A percentile compares a stretch with the other conserved stretches of the same genome.
phyloP scores from a whole-genome alignment of 53 echinoderm and acorn worm genomes.

The Stichopus horrens region DNA sequence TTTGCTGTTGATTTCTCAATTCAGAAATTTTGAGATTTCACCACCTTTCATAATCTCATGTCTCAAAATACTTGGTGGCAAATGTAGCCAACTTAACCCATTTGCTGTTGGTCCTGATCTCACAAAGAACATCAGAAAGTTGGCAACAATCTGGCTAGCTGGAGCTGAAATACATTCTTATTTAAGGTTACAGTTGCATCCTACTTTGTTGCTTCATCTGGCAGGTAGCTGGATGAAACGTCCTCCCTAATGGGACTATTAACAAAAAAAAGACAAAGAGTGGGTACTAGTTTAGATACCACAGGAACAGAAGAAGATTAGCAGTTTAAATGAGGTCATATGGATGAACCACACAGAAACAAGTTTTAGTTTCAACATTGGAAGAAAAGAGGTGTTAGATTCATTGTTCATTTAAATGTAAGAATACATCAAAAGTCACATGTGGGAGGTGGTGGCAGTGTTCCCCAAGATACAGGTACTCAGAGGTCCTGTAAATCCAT shows the following conservation, averaged over 20 bases:
- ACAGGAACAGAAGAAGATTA: neutral
- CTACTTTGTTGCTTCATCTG: neutral
- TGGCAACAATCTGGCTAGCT: too few relatives aligned
- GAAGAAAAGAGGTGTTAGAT: conserved; percentile 18
- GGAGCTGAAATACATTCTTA: neutral
- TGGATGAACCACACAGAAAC: neutral
- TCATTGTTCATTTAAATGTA: conserved; percentile 8
- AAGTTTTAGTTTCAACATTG: neutral
- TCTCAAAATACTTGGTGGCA: too few relatives aligned
- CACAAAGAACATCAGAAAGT: too few relatives aligned
- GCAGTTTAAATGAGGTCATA: neutral
- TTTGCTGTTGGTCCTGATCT: too few relatives aligned
- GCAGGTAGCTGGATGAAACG: neutral
- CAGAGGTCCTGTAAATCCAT: conserved; percentile 16
- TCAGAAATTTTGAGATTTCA: too few relatives aligned
- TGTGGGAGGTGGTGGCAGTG: neutral
- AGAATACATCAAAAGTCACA: neutral
- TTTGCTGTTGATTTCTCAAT: too few relatives aligned
- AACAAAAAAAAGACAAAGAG: neutral
- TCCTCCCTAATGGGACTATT: neutral
- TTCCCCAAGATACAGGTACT: neutral
- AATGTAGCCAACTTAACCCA: too few relatives aligned
- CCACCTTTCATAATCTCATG: too few relatives aligned
- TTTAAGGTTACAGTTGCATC: neutral
- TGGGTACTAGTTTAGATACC: neutral